Evolutionary conservation across 53 echinoderm and acorn worm species (phyloP).

Genomic region (Luidia sarsii): DNA sequence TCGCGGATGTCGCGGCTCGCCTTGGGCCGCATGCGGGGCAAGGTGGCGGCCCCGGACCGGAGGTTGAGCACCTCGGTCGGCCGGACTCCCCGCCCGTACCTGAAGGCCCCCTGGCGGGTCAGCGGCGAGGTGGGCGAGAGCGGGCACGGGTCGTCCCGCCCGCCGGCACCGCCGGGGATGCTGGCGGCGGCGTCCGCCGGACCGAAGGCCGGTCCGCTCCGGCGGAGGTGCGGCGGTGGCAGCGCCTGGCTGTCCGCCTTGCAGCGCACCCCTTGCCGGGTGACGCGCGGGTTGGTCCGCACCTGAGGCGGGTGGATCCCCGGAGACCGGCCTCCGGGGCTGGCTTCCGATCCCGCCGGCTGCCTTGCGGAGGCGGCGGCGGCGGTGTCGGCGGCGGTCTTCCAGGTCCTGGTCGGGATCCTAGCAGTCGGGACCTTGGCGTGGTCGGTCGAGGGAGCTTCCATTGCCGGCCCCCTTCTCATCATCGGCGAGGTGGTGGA

Average conservation of each 20-base stretch:
- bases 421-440: neutral
- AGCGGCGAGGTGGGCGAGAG: constrained; percentile 28
- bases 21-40: constrained; percentile 36
- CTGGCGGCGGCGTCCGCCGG: neutral
- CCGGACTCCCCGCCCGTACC: constrained; percentile 34
- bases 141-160: neutral
- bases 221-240: neutral
- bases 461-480: too few relatives aligned
- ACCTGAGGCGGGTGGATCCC: constrained; percentile 25
- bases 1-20: neutral
- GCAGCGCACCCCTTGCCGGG: constrained; percentile 1
- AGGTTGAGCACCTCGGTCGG: constrained; percentile 24
- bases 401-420: constrained; percentile 19
- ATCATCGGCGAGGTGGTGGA: too few relatives aligned
- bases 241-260: constrained; percentile 17
- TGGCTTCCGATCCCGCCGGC: neutral
- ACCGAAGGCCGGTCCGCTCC: neutral
- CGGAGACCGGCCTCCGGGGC: neutral
- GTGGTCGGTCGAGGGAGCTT: too few relatives aligned
- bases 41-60: constrained; percentile 23
- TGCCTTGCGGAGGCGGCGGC: neutral
- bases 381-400: neutral
- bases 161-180: neutral
- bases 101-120: constrained; percentile 30
- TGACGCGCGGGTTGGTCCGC: constrained; percentile 40